Evolutionary conservation across 2,888 invertebrate genomes (phyloP), one percentile per base, ranked within the genome.

Genomic region (Latheticus oryzae): DNA sequence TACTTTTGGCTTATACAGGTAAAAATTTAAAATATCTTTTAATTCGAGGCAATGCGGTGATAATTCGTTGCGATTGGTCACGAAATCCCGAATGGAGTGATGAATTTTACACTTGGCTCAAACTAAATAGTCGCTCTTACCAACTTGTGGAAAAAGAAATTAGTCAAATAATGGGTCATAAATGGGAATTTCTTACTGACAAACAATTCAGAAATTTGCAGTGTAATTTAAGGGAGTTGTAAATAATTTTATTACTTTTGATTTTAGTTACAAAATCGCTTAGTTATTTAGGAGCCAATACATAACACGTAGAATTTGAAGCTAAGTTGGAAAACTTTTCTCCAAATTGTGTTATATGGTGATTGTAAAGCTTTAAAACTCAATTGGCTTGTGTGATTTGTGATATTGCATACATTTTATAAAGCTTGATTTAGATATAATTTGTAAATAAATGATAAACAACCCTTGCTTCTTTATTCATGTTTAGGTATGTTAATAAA

Each of bases 1-100:
- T 93, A 28, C 80, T 92, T 7, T 79, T 92, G 30, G 90, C 87
- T 0, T 81, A 82, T 35, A 84, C 85, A 1, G 87, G 86, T 0
- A 84, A 83, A 67, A 84, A 85, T 63, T 77, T 92, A 48, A 81
- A 82, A 11, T 80, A 81, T 47, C 78, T 91, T 1, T 80, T 86
- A 62, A 83, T 93, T 0, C 80, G 93, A 30, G 82, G 86, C 38
- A 90, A 90, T 70, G 90, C 86, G 0, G 83, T 91, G 5, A 82
- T 93, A 58, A 78, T 87, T 58, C 82, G 87, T 74, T 85, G 84
- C 68, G 86, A 87, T 67, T 91, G 90, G 90, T 84, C 86, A 1
- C 79, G 81, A 53, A 82, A 83, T 69, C 81, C 83, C 0, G 85
- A 87, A 54, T 91, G 89, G 90, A 80, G 84, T 0, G 76, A 83